Conservation (phyloP, 2,888 invertebrate species). For the Drosophila fulvimacula region DNA sequence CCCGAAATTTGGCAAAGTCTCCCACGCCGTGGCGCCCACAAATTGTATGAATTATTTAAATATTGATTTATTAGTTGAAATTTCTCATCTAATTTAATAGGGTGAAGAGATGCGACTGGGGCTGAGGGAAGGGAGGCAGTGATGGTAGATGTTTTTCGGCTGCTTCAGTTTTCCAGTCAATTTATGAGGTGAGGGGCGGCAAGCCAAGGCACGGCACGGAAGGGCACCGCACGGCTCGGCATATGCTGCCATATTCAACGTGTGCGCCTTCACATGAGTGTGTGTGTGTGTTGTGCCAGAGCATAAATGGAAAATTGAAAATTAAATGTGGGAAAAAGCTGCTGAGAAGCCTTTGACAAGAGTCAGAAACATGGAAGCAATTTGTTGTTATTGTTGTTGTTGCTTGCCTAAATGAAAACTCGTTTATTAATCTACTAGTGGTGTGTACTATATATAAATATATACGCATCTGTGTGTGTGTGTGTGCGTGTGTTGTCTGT, state of each 20-base stretch:
- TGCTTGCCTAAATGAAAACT: slow-evolving; percentile 48
- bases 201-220: too few species aligned
- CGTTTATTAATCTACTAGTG: slow-evolving; percentile 50
- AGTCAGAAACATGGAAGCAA: slow-evolving; percentile 24
- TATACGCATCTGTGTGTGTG: background rate
- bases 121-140: background rate
- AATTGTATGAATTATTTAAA: slow-evolving; percentile 74
- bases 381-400: slow-evolving; percentile 16
- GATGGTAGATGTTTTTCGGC: slow-evolving; percentile 3
- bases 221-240: background rate
- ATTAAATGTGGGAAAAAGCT: slow-evolving; percentile 51
- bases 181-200: slow-evolving; percentile 11
- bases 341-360: slow-evolving; percentile 44
- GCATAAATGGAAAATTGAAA: slow-evolving; percentile 69
- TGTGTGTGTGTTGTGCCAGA: slow-evolving; percentile 12
- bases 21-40: slow-evolving; percentile 15
- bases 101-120: slow-evolving; percentile 11
- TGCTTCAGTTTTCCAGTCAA: background rate
- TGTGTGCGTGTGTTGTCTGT: background rate
- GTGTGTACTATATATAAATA: slow-evolving; percentile 2
- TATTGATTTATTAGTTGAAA: slow-evolving; percentile 74
- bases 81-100: slow-evolving; percentile 66
- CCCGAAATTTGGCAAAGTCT: slow-evolving; percentile 1
- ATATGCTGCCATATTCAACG: slow-evolving; percentile 17
- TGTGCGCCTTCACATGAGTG: background rate